Conservation (phyloP, 1,140 invertebrate species). For the Brachionus rubens region DNA sequence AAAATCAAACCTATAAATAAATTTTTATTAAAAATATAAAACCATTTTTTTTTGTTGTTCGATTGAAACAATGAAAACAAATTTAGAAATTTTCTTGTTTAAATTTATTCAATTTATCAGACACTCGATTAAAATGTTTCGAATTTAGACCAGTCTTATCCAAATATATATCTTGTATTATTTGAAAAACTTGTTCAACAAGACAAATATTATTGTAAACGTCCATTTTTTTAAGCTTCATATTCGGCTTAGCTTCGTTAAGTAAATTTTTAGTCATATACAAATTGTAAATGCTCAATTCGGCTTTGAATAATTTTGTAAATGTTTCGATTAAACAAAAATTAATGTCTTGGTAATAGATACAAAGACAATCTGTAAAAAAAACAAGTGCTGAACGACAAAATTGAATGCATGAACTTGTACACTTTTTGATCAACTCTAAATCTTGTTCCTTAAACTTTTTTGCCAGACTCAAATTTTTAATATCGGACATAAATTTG, state of each 20-base stretch:
- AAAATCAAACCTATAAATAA: background rate
- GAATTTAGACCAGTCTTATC: conserved; percentile 13
- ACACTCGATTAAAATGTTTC: conserved; percentile 22
- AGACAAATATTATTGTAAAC: conserved; percentile 15
- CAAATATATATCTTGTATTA: conserved; percentile 10
- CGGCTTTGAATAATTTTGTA: conserved; percentile 36
- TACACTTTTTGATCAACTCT: background rate
- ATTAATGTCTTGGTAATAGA: conserved; percentile 39
- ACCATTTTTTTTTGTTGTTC: background rate
- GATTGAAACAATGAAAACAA: no score
- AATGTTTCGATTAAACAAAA: conserved; percentile 22
- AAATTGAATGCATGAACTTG: conserved; percentile 22
- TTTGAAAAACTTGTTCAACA: background rate
- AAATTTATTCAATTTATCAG: conserved; percentile 19
- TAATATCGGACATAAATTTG: conserved; percentile 3
- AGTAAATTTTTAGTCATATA: background rate
- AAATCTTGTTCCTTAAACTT: background rate
- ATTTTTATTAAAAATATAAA: conserved; percentile 15
- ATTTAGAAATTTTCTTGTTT: conserved; percentile 35
- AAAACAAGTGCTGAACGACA: background rate
- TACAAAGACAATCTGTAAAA: conserved; percentile 20
- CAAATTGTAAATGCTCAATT: conserved; percentile 4
- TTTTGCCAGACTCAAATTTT: background rate
- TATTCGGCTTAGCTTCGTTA: no score
- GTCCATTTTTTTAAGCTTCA: background rate